Base-by-base conservation (phyloP, 2,797 vertebrate genomes). In the Hippoglossus hippoglossus region DNA sequence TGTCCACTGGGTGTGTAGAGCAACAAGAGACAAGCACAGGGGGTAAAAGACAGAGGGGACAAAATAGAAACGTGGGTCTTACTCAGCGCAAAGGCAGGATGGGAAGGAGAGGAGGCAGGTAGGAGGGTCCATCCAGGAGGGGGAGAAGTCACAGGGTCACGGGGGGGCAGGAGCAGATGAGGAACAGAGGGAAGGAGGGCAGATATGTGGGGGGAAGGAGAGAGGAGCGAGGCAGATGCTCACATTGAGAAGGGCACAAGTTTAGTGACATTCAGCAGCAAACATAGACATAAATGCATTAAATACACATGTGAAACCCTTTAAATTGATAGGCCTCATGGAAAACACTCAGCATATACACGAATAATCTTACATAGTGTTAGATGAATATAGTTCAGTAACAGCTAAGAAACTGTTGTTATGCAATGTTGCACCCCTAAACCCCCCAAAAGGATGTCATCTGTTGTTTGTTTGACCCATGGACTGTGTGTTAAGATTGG, bases 1-100 rank as follows among this genome's bases (percentile, higher is more conserved):
- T 94, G 94, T 96, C 94, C 96, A 97, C 97, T 99, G 95, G 77
- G 92, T 53, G 89, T 86, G 91, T 28, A 94, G 80, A 96, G 86
- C 96, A 92, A 96, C 69, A 94, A 87, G 81, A 85, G 71, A 89
- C 49, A 79, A 60, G 57, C 73, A 82, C 41, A 82, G 41, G 62
- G 60, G 39, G 57, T 54, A 80, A 66, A 77, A 67, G 49, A 55
- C 63, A 70, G 39, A 26, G 26, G 24, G 76, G 64, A 46, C 68
- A 67, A 80, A 62, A 71, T 60, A 81, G 76, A 78, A 86, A 80
- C 39, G 67, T 67, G 66, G 72, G 55, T 86, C 91, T 92, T 92
- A 93, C 87, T 90, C 87, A 68, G 82, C 34, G 53, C 34, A 78
- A 86, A 88, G 80, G 79, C 73, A 80, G 76, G 77, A 71, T 63